Evolutionary conservation across 2,797 vertebrate species (phyloP), one percentile per base, ranked within the genome.

Genomic region (Zalophus californianus): DNA sequence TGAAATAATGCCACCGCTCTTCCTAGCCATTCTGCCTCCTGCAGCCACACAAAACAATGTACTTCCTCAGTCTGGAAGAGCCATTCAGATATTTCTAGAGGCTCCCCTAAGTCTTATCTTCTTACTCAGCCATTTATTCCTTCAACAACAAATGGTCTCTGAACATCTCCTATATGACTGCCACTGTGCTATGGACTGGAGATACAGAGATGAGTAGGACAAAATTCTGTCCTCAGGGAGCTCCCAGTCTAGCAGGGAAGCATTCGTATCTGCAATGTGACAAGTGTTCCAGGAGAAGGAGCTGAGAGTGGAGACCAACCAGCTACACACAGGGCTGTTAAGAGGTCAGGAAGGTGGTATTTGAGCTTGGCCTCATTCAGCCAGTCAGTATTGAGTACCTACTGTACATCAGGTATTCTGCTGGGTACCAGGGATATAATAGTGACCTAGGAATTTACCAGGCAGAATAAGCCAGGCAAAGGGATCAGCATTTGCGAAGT

Each of bases 61-160:
- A 56, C 16, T 91, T 88, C 87, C 70, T 91, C 56, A 84, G 50
- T 75, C 70, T 50, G 25, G 58, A 68, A 50, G 35, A 96, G 41
- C 27, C 68, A 83, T n/a, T 73, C n/a, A 77, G 27, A 23, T 92
- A 62, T 96, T 88, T 88, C 72, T 89, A 54, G 38, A 94, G 32
- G 64, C 4, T 86, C 29, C 23, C 1, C n/a, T 89, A 50, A 84
- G 35, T 68, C 70, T 70, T 58, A 32, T 84, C 27, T 96, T 91
- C 82, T 92, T 90, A 73, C 68, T 94, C 62, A 80, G 87, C 21
- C 23, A 23, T 92, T 62, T 87, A 35, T 87, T 87, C 41, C 58
- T 62, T 94, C 77, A 95, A 50, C 77, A 95, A 50, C 32, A 90
- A 35, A 84, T 68, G 14, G 35, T 94, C 92, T 86, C 56, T 86